A percentile compares a stretch with the other conserved stretches of the same genome.
Conservation (phyloP, 2,888 invertebrate species). For the Syrista parreyssii region DNA sequence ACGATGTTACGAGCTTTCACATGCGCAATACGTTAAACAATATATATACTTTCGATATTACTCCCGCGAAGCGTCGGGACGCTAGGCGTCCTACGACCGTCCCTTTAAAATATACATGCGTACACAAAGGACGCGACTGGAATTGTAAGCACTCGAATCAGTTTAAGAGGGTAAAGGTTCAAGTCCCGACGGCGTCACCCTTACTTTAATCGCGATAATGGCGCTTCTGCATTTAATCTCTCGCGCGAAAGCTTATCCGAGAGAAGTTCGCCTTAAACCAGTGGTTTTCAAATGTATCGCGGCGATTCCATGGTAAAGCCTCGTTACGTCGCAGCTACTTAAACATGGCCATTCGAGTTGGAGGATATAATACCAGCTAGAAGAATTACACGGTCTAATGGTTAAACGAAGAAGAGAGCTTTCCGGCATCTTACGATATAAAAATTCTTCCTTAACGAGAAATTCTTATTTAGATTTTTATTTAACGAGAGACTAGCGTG, state of each 20-base stretch:
- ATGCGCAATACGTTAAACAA: background rate
- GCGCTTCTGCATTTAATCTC: conserved; percentile 16
- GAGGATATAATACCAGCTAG: background rate
- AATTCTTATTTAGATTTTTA: background rate
- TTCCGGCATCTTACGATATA: background rate
- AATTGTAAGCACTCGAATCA: conserved; percentile 5
- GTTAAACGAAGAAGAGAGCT: background rate
- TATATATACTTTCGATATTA: background rate
- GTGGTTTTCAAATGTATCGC: conserved; percentile 6
- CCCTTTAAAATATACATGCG: background rate
- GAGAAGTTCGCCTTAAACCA: background rate
- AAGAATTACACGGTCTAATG: background rate
- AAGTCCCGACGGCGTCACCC: conserved; percentile 20
- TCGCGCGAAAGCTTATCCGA: conserved; percentile 4
- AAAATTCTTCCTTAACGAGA: background rate
- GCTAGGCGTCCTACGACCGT: background rate
- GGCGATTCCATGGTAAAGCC: background rate
- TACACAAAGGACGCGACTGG: background rate
- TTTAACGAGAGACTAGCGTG: background rate
- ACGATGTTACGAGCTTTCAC: background rate
- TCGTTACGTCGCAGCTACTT: background rate
- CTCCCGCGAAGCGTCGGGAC: background rate
- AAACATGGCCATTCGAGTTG: background rate
- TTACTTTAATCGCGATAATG: conserved; percentile 42
- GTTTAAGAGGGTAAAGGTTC: conserved; percentile 8